Base-by-base conservation (phyloP, 1,140 invertebrate genomes). In the Drosophila azteca region DNA sequence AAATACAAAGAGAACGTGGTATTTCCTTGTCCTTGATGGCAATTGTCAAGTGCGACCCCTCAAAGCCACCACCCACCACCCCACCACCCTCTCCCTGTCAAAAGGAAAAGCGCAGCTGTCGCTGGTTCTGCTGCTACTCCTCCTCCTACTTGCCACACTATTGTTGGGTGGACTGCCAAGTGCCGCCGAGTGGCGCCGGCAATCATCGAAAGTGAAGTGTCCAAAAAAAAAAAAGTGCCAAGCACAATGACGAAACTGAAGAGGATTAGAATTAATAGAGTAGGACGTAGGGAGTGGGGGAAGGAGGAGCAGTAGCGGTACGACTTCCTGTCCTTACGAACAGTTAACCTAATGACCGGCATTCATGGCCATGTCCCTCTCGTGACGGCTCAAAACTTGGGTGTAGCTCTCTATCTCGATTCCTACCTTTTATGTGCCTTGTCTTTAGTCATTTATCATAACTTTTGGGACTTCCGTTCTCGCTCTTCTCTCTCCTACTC, bases 291-390 rank as follows among this genome's bases (percentile, higher is more conserved):
- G 35, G 26, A 26, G 57, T 5, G 1, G 39, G 39, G 4, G 62
- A 9, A 7, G 35, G 20, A 51, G 22, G 43, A 35, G n/a, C n/a
- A n/a, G n/a, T 64, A 46, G 44, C 41, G 44, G 29, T 41, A 4
- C 58, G 87, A 82, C 77, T 85, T 81, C 78, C 75, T 87, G 82
- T 63, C 67, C 35, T 39, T 39, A 4, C 82, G 73, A 75, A 79
- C 74, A 76, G 82, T 82, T 88, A 87, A 87, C 78, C 82, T 82
- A 85, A 87, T 87, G 82, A 82, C 83, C 82, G 60, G 75, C 83
- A 87, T 87, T 88, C 78, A 88, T 75, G 70, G 61, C 50, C 53
- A 53, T 72, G 52, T 70, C 59, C 65, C 66, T 60, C 26, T 73
- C 62, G 75, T 78, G 75, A 68, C 58, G 50, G 54, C 35, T 70